Evolutionary conservation across 2,888 invertebrate genomes (phyloP).

Genomic region (Lycaena phlaeas): DNA sequence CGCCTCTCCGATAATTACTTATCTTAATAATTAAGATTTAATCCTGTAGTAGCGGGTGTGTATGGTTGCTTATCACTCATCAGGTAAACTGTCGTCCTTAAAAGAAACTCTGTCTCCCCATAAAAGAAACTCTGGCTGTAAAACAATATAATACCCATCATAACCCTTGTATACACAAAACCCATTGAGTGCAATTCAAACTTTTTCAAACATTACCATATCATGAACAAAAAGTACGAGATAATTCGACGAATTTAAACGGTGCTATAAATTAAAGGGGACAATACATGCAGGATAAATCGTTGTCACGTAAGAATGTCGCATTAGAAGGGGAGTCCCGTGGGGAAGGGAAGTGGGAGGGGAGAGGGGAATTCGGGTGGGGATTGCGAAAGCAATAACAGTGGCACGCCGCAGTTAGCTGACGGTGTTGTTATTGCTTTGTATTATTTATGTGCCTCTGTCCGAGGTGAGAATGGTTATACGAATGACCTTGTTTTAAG

Average conservation of each 20-base stretch:
- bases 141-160: no score
- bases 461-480: constrained; percentile 38
- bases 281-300: constrained; percentile 69
- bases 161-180: no score
- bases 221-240: constrained; percentile 23
- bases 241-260: constrained; percentile 53
- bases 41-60: no score
- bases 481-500: constrained; percentile 16
- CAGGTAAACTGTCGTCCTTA: no score
- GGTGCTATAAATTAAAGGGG: constrained; percentile 54
- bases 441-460: constrained; percentile 58
- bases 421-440: constrained; percentile 55
- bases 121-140: no score
- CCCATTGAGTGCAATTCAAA: background rate
- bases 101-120: no score
- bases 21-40: no score
- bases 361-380: constrained; percentile 15
- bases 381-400: constrained; percentile 46
- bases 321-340: constrained; percentile 38
- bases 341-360: constrained; percentile 15
- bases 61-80: no score
- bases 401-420: constrained; percentile 59
- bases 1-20: no score
- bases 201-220: constrained; percentile 11
- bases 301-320: constrained; percentile 71